Percentiles rank a stretch among this genome's conserved stretches.
Conservation (phyloP, 2,113 vertebrate species). For the Rattus rattus region DNA sequence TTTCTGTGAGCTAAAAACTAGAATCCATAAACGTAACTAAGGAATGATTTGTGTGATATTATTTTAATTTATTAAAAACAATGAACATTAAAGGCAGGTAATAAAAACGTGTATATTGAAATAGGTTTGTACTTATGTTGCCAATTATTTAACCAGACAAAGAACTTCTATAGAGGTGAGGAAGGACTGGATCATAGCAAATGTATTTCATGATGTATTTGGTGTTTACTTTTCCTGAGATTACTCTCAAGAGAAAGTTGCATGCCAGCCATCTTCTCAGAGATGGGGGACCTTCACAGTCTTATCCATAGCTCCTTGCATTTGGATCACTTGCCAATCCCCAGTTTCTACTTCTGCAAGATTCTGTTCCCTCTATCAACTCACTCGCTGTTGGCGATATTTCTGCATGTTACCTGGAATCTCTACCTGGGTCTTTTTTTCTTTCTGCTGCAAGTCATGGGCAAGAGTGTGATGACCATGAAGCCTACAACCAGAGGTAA, state of each 20-base stretch:
- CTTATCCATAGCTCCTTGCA: background rate
- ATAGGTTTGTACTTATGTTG: background rate
- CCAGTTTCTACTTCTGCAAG: background rate
- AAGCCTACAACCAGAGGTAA: background rate
- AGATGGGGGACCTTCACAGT: background rate
- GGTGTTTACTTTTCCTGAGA: constrained; percentile 27
- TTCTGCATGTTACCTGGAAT: background rate
- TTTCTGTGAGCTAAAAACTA: constrained; percentile 6
- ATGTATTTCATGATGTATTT: background rate
- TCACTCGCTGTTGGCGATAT: background rate
- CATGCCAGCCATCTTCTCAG: background rate
- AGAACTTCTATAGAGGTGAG: background rate
- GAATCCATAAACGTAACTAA: constrained; percentile 18
- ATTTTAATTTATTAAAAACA: constrained; percentile 48
- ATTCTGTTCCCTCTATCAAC: background rate
- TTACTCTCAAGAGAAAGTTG: background rate
- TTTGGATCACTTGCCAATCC: background rate
- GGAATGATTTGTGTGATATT: background rate
- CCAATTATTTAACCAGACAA: constrained; percentile 27
- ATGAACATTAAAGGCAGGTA: background rate
- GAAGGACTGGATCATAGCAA: background rate
- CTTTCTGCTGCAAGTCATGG: background rate
- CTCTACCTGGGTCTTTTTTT: background rate
- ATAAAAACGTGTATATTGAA: constrained; percentile 1
- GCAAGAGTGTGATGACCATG: background rate